A percentile compares a stretch with the other conserved stretches of the same genome.
Conservation (phyloP, 2,113 vertebrate genomes). For the Nerophis lumbriciformis region DNA sequence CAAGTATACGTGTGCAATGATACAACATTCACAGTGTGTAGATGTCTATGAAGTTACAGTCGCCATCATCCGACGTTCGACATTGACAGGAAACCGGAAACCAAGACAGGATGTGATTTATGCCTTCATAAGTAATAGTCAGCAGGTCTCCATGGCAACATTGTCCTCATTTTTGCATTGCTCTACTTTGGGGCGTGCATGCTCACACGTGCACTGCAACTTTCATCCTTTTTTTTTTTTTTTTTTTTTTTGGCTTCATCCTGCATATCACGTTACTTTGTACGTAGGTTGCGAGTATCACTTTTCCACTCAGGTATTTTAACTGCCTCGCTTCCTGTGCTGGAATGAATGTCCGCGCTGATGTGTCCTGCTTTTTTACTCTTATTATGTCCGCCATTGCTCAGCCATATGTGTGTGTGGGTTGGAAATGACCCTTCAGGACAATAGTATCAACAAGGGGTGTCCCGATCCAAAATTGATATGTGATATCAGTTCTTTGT, state of each 20-base stretch:
- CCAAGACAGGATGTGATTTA: constrained; percentile 54
- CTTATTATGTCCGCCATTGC: constrained; percentile 15
- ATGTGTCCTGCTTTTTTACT: constrained; percentile 21
- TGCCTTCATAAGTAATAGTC: neutral
- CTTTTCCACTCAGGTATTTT: constrained; percentile 27
- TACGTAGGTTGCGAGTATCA: constrained; percentile 5
- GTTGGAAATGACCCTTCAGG: neutral
- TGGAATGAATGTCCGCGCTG: constrained; percentile 28
- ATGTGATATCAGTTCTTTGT: no score
- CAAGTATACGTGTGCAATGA: constrained; percentile 17
- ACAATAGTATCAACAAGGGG: no score
- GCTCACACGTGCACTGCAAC: constrained; percentile 4
- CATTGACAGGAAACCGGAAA: neutral
- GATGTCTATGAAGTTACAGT: no score
- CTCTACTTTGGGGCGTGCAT: constrained; percentile 11
- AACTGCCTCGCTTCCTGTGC: constrained; percentile 3
- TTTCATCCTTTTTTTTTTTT: constrained; percentile 18
- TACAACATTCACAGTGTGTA: no score
- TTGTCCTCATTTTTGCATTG: constrained; percentile 43
- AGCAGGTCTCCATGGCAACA: constrained; percentile 32
- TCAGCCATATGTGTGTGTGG: constrained; percentile 19
- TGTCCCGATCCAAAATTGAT: no score
- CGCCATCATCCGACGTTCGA: no score
- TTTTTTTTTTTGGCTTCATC: constrained; percentile 15
- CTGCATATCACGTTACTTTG: constrained; percentile 24